Percentiles rank a stretch among this genome's conserved stretches.
These are phyloP conservation scores for Cyclopterus lumpus DNA, from an alignment of 2,797 vertebrate species.

Conservation along the genomic window DNA sequence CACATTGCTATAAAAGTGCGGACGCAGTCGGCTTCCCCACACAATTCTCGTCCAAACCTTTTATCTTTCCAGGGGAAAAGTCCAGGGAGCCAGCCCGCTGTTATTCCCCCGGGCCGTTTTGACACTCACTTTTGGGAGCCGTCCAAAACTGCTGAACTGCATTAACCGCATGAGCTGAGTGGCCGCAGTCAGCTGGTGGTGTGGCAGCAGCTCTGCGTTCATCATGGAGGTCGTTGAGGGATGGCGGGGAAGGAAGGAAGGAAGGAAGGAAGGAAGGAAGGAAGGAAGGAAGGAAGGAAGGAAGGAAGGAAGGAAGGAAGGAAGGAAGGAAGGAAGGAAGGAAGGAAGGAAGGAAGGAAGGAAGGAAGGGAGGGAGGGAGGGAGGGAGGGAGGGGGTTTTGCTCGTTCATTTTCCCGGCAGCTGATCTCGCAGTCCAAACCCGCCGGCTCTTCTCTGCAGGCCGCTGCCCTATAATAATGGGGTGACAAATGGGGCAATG, in stretches of 20 bases:
- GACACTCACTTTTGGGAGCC: constrained; percentile 27
- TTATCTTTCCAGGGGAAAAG: constrained; percentile 32
- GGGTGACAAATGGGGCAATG: constrained; percentile 36
- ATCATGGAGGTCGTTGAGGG: constrained; percentile 5
- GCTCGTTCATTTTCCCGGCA: constrained; percentile 24
- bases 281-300: neutral
- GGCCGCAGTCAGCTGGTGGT: constrained; percentile 9
- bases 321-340: neutral
- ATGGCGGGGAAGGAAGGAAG: neutral
- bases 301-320: neutral
- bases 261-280: neutral
- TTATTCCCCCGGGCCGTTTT: constrained; percentile 14
- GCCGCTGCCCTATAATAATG: constrained; percentile 24
- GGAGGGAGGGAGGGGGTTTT: neutral
- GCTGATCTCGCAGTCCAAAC: constrained; percentile 13
- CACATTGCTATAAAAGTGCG: neutral
- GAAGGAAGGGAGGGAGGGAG: neutral
- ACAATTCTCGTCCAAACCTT: constrained; percentile 10
- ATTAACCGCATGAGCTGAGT: constrained; percentile 26
- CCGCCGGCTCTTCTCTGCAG: constrained; percentile 12
- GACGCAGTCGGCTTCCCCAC: neutral
- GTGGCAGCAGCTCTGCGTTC: constrained; percentile 24
- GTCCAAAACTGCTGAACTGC: constrained; percentile 36
- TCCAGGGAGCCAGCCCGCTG: neutral
- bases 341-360: neutral